Percentiles rank a stretch among this genome's conserved stretches.
Evolutionary conservation across 2,113 vertebrate genomes (phyloP).

Genomic region (Oncorhynchus clarkii): DNA sequence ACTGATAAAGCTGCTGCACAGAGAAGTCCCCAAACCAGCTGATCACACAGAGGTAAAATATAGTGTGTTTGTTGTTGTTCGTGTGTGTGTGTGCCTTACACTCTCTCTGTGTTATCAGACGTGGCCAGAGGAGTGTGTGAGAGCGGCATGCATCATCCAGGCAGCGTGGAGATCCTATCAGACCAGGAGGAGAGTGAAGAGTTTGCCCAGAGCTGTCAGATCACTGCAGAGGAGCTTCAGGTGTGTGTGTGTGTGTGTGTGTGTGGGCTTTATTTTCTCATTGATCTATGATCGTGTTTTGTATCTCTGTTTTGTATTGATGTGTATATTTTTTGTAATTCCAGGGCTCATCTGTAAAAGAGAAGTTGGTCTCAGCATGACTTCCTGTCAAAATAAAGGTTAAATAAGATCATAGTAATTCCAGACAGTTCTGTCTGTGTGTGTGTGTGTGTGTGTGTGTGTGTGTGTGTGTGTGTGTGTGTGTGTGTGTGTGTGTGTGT

Average conservation of each 20-base stretch:
- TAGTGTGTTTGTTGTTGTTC: neutral
- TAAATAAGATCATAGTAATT: too few species aligned
- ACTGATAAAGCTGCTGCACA: constrained; percentile 71
- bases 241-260: constrained; percentile 58
- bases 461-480: constrained; percentile 34
- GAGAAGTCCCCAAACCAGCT: constrained; percentile 51
- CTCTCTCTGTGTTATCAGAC: constrained; percentile 25
- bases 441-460: constrained; percentile 32
- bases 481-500: constrained; percentile 24
- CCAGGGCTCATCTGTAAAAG: too few species aligned
- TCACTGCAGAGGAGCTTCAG: constrained; percentile 89
- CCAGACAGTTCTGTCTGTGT: neutral
- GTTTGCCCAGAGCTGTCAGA: constrained; percentile 79
- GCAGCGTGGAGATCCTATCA: constrained; percentile 85
- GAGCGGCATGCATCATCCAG: constrained; percentile 86
- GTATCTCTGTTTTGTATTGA: neutral
- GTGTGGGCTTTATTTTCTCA: neutral
- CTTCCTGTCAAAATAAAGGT: too few species aligned
- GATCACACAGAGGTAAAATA: constrained; percentile 67
- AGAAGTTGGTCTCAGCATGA: too few species aligned
- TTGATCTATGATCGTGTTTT: neutral
- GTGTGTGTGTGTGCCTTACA: neutral
- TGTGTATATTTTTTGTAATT: too few species aligned
- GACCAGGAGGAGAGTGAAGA: constrained; percentile 84
- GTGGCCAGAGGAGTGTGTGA: constrained; percentile 71